Base-by-base conservation (phyloP, 2,113 vertebrate genomes). In the Setophaga kirtlandii region DNA sequence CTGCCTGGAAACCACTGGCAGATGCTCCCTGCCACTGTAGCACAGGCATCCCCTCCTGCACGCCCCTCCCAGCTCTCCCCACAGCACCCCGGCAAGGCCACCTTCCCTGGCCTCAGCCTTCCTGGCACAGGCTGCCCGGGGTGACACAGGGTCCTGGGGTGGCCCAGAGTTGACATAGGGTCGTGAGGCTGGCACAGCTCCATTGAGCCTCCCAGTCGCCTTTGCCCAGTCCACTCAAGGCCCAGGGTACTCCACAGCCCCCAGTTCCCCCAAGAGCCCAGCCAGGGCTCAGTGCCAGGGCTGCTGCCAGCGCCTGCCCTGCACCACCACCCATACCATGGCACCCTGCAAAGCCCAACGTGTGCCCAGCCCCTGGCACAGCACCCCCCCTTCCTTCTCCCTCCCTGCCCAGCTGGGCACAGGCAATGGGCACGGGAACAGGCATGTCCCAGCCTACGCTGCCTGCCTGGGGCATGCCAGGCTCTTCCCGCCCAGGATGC, bases 381-480 rank as follows among this genome's bases (percentile, higher is more conserved):
- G 42, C 24, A 22, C 20, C 53, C 46, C 46, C 12, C 76, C 33
- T 17, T 77, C 83, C n/a, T 47, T 83, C 68, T 83, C 80, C 80
- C 76, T 95, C 87, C 87, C 80, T 94, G 77, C 94, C 73, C 56
- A 2, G 83, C 89, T 18, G 11, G 91, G 92, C 80, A 93, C 5
- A 2, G 47, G 94, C 78, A 95, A 95, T 1, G 35, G 92, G 86
- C 87, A 93, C 2, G 14, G 60, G 92, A 77, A 92, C 4, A 49
- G 94, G 79, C 92, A 93, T 19, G 89, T 95, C 87, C 64, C 95
- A 91, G 87, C 93, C 96, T 49, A 95, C n/a, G 33, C 89, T 44
- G 89, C 42, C 80, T 3, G 91, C 94, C 91, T 6, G 6, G 58
- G 89, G 86, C 37, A 15, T 4, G 56, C 67, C 94, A 90, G 76